Percentiles rank a stretch among this genome's conserved stretches.
phyloP scores from a whole-genome alignment of 2,797 vertebrate genomes.

The Semaprochilodus insignis region DNA sequence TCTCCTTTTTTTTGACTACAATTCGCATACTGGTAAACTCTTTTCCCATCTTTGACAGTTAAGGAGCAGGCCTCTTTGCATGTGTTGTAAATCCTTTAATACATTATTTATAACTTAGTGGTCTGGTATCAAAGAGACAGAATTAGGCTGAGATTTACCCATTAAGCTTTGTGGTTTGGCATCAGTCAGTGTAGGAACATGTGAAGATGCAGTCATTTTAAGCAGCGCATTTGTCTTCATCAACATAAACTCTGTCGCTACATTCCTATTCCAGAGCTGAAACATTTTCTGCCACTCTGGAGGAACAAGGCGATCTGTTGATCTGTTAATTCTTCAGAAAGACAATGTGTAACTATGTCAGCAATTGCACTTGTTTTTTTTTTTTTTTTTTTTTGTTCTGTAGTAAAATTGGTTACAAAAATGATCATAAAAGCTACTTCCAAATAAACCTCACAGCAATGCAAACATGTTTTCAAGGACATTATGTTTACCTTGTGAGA shows the following conservation, averaged over 20 bases:
- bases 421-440: not conserved
- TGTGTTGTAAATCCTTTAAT: constrained; percentile 80
- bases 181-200: constrained; percentile 65
- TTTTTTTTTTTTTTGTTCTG: too few relatives aligned
- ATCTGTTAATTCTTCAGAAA: constrained; percentile 7
- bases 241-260: constrained; percentile 66
- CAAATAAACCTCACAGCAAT: constrained; percentile 25
- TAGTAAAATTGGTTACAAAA: constrained; percentile 11
- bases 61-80: constrained; percentile 73
- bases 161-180: constrained; percentile 72
- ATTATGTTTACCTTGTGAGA: not conserved
- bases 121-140: constrained; percentile 80
- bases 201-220: constrained; percentile 65
- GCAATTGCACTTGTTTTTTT: not conserved
- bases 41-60: constrained; percentile 61
- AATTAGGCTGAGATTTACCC: constrained; percentile 73
- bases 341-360: constrained; percentile 21
- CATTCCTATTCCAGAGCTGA: constrained; percentile 2
- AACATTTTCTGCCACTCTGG: too few relatives aligned
- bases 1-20: constrained; percentile 56
- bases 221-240: constrained; percentile 75
- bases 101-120: constrained; percentile 80
- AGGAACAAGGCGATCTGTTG: not conserved
- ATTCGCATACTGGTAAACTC: constrained; percentile 65
- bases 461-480: constrained; percentile 19